Conservation (phyloP, 2,888 invertebrate species). For the Silvanus unidentatus region DNA sequence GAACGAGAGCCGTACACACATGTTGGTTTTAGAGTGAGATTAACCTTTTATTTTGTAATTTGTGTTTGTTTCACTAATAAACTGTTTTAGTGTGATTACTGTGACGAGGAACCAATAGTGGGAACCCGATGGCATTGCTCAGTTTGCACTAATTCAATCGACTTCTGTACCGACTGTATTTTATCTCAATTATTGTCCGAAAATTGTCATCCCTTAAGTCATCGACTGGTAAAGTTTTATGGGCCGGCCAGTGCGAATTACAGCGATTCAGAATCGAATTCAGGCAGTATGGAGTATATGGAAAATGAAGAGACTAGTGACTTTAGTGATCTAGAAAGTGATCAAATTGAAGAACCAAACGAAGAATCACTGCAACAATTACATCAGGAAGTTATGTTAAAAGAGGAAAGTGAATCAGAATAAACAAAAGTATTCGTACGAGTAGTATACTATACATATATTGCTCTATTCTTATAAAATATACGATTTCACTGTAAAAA, state of each 20-base stretch:
- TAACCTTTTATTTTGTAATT: too few species aligned
- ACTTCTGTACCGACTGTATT: constrained; percentile 63
- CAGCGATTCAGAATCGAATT: constrained; percentile 15
- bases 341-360: too few species aligned
- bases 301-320: constrained; percentile 7
- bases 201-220: constrained; percentile 46
- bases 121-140: constrained; percentile 67
- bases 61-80: too few species aligned
- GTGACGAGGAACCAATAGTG: constrained; percentile 57
- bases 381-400: too few species aligned
- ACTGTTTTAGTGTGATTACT: constrained; percentile 55
- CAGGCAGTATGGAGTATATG: constrained; percentile 7
- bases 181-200: constrained; percentile 50
- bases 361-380: too few species aligned
- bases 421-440: too few species aligned
- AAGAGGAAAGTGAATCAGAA: too few species aligned
- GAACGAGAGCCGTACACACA: constrained; percentile 30
- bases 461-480: too few species aligned
- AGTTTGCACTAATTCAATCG: constrained; percentile 54
- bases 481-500: too few species aligned
- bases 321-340: constrained; percentile 2
- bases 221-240: constrained; percentile 37
- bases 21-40: constrained; percentile 46
- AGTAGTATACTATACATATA: too few species aligned
- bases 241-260: too few species aligned